Evolutionary conservation across 1,140 invertebrate genomes (phyloP).

Genomic region (Amyelois transitella): DNA sequence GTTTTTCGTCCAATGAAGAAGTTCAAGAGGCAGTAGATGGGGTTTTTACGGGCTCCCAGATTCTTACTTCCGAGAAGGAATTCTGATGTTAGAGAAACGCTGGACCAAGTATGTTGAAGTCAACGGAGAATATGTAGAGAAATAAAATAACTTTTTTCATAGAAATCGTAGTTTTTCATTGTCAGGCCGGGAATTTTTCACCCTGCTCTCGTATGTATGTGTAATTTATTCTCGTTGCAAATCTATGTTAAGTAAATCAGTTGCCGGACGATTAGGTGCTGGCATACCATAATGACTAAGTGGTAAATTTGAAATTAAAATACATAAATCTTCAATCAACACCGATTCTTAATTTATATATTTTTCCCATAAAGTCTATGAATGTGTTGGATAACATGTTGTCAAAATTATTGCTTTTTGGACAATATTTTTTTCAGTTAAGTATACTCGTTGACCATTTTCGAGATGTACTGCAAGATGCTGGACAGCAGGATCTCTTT

Average conservation of each 20-base stretch:
- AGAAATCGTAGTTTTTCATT: too few relatives aligned
- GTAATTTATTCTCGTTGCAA: not conserved
- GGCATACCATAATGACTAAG: constrained; percentile 1
- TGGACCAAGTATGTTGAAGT: too few relatives aligned
- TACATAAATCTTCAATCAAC: constrained; percentile 22
- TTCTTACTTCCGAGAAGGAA: too few relatives aligned
- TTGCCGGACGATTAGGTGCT: not conserved
- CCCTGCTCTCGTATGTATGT: too few relatives aligned
- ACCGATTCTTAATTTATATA: constrained; percentile 22
- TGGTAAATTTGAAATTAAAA: constrained; percentile 20
- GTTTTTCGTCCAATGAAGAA: too few relatives aligned
- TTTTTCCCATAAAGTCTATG: constrained; percentile 19
- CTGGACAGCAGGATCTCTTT: constrained; percentile 20
- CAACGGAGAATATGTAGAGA: too few relatives aligned
- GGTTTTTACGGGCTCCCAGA: too few relatives aligned
- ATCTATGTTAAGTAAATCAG: not conserved
- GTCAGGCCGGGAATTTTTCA: too few relatives aligned
- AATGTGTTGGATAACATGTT: constrained; percentile 19
- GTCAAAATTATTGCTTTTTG: constrained; percentile 21
- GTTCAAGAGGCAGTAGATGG: too few relatives aligned
- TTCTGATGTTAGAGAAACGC: too few relatives aligned
- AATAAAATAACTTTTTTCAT: too few relatives aligned
- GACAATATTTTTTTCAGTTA: constrained; percentile 16
- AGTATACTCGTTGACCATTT: constrained; percentile 26
- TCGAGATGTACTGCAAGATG: constrained; percentile 22